These are phyloP conservation scores for Anthonomus grandis DNA, from an alignment of 1,140 invertebrate genomes.

Conservation along the genomic window DNA sequence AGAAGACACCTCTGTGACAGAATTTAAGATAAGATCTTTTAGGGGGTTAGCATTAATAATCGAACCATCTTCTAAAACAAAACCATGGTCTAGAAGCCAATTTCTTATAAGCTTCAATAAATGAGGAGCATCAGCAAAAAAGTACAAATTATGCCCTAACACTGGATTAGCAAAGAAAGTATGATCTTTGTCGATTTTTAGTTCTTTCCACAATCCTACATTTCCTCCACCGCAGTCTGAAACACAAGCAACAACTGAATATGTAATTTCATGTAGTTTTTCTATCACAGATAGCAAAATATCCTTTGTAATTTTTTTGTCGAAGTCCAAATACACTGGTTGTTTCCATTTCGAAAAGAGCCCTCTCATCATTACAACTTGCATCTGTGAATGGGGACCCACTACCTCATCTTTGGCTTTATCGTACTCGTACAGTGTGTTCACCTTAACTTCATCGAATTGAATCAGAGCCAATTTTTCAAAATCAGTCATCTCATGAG, in stretches of 20 bases:
- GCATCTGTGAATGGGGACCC: slow-evolving; percentile 43
- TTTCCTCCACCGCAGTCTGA: slow-evolving; percentile 41
- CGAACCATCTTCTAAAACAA: slow-evolving; percentile 8
- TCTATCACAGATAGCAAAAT: slow-evolving; percentile 36
- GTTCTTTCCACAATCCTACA: slow-evolving; percentile 39
- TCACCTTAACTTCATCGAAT: slow-evolving; percentile 44
- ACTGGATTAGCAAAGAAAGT: slow-evolving; percentile 25
- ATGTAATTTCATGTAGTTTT: slow-evolving; percentile 35
- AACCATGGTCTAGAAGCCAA: slow-evolving; percentile 31
- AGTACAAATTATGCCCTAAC: slow-evolving; percentile 26
- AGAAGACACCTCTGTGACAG: slow-evolving; percentile 12
- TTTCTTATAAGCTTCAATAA: slow-evolving; percentile 29
- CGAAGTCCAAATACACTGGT: slow-evolving; percentile 43
- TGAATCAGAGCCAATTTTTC: slow-evolving; percentile 38
- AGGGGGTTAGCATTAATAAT: slow-evolving; percentile 14
- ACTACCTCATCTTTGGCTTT: slow-evolving; percentile 40
- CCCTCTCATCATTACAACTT: slow-evolving; percentile 42
- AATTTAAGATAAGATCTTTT: slow-evolving; percentile 14
- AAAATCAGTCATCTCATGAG: slow-evolving; percentile 11
- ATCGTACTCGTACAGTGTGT: slow-evolving; percentile 43
- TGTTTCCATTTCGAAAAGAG: slow-evolving; percentile 47
- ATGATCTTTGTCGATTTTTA: slow-evolving; percentile 20
- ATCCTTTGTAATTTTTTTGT: slow-evolving; percentile 41
- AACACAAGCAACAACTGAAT: slow-evolving; percentile 41
- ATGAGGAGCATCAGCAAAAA: slow-evolving; percentile 31